Conservation (phyloP, 2,888 invertebrate species). For the Cheilosia pagana region DNA sequence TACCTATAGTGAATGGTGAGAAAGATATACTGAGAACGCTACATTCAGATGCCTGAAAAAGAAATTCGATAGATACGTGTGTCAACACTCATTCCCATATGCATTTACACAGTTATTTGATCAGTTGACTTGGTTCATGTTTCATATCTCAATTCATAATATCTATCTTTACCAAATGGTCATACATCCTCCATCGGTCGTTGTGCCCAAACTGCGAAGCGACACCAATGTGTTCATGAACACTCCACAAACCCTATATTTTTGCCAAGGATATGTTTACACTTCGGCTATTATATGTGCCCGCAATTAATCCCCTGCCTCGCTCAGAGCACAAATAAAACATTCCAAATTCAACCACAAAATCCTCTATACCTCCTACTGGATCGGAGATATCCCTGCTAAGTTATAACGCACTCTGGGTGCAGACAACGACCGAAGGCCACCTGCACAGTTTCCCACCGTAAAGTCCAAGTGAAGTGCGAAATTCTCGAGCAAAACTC, state of each 20-base stretch:
- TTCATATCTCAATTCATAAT: too few relatives aligned
- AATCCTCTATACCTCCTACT: constrained; percentile 28
- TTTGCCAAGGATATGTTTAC: constrained; percentile 29
- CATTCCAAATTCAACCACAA: constrained; percentile 50
- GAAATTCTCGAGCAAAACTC: constrained; percentile 54
- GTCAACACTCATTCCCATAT: too few relatives aligned
- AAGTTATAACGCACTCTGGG: constrained; percentile 62
- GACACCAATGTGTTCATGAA: neutral
- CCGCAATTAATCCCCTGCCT: constrained; percentile 15
- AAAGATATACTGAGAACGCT: too few relatives aligned
- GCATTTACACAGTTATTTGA: too few relatives aligned
- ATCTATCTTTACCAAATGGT: too few relatives aligned
- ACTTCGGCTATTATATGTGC: constrained; percentile 24
- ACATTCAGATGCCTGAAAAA: too few relatives aligned
- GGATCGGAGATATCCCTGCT: constrained; percentile 36
- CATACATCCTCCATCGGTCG: neutral
- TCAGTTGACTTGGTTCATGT: too few relatives aligned
- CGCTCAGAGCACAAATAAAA: constrained; percentile 25
- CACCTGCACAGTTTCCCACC: constrained; percentile 69
- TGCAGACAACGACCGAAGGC: constrained; percentile 41
- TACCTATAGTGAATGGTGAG: too few relatives aligned
- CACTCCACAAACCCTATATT: constrained; percentile 4
- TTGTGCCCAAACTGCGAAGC: neutral
- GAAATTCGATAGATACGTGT: too few relatives aligned
- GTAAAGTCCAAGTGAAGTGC: constrained; percentile 53